These are phyloP conservation scores for Phasia obesa DNA, from an alignment of 2,888 invertebrate genomes.

Conservation along the genomic window DNA sequence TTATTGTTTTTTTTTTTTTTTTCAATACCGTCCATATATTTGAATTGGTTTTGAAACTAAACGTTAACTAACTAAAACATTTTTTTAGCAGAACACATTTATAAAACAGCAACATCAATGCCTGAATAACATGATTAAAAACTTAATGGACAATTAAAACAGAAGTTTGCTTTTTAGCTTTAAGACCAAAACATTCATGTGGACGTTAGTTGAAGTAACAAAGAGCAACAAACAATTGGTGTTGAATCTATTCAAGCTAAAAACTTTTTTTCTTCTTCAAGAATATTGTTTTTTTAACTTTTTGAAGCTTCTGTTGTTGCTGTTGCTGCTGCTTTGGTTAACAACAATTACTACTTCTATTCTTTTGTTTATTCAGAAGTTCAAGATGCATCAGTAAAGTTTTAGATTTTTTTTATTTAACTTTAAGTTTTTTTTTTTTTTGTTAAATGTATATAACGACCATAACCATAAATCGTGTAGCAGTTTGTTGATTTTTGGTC, in stretches of 20 bases:
- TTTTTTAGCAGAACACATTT: too few species aligned
- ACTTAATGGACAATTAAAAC: slow-evolving; percentile 46
- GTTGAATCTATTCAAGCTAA: not conserved
- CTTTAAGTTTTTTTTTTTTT: slow-evolving; percentile 33
- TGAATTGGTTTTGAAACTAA: not conserved
- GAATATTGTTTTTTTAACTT: slow-evolving; percentile 5
- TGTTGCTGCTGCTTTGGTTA: slow-evolving; percentile 5
- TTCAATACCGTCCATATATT: not conserved
- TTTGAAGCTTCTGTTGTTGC: not conserved
- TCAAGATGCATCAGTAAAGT: slow-evolving; percentile 56
- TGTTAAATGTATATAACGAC: slow-evolving; percentile 10
- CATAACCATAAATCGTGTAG: slow-evolving; percentile 62
- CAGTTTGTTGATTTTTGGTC: slow-evolving; percentile 46
- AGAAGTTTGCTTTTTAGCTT: slow-evolving; percentile 10
- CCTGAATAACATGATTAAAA: slow-evolving; percentile 27
- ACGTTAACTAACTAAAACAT: not conserved
- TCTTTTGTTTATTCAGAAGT: slow-evolving; percentile 72
- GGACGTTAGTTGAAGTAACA: too few species aligned
- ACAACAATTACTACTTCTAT: slow-evolving; percentile 76
- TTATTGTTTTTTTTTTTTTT: too few species aligned
- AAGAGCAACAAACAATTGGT: not conserved
- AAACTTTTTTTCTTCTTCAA: not conserved
- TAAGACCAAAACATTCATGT: too few species aligned
- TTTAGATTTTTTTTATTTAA: slow-evolving; percentile 26
- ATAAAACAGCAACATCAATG: slow-evolving; percentile 4